These are phyloP conservation scores for Recurvirostra avosetta DNA, from an alignment of 2,113 vertebrate species.

Conservation along the genomic window DNA sequence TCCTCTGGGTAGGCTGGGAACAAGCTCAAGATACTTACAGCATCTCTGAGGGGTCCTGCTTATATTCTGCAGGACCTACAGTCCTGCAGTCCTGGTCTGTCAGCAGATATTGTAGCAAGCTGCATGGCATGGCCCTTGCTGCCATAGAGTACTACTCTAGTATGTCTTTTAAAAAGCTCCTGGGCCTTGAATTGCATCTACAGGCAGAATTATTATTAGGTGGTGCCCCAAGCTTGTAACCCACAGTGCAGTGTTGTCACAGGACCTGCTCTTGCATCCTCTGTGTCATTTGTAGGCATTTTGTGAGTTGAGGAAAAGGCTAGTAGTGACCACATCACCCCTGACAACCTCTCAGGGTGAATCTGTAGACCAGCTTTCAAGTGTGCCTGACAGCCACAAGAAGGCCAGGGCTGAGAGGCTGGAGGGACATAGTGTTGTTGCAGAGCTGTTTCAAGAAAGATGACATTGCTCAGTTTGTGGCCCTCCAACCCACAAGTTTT, in stretches of 20 bases:
- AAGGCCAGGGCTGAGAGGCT: background rate
- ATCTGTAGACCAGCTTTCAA: background rate
- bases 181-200: background rate
- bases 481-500: background rate
- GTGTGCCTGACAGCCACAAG: background rate
- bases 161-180: background rate
- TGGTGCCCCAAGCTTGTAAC: background rate
- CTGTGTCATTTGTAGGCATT: background rate
- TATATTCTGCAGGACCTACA: background rate
- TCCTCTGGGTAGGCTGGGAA: background rate
- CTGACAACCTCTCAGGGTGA: background rate
- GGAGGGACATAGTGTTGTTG: background rate
- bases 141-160: background rate
- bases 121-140: fast-evolving
- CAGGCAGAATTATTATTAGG: background rate
- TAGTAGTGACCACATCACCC: background rate
- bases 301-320: background rate
- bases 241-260: background rate
- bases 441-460: background rate
- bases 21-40: background rate
- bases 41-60: background rate
- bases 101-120: background rate
- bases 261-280: background rate
- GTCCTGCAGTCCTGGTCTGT: background rate
- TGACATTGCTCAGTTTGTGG: fast-evolving